Evolutionary conservation across 2,888 invertebrate species (phyloP), one percentile per base, ranked within the genome.

Genomic region (Metellina segmentata): DNA sequence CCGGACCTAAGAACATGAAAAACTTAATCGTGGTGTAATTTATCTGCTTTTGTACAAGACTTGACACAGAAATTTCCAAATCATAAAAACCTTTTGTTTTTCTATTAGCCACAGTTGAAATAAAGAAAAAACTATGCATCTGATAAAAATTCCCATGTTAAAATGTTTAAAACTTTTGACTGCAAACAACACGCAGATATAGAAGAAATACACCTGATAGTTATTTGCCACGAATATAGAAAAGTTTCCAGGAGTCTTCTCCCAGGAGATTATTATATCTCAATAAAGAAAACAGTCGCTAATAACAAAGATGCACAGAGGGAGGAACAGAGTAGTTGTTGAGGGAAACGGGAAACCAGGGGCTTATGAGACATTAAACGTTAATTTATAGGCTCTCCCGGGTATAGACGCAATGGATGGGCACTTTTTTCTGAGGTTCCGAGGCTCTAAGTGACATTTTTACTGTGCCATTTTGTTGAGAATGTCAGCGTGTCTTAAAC

Each of bases 361-460:
- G 88, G 20, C 88, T 88, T 88, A 61, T 81, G 53, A 74, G 88
- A 81, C 88, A 88, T 88, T 88, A 88, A 87, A 74, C 53, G 74
- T 79, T 88, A 88, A 88, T 88, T 88, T 88, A 88, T 88, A 53
- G 88, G 75, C 70, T 72, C 81, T 88, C 74, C 69, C 11, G 88
- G 81, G 81, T 71, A 53, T 79, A 74, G 8, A 20, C 16, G 61
- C 81, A 88, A 88, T 88, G 34, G 88, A 88, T 81, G 85, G 48
- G 53, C 77, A 0, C 52, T 52, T 49, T 61, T 48, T 74, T 70
- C 19, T 49, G 74, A 74, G 88, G 81, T 81, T 88, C 72, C 69
- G 74, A 49, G 61, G 48, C 34, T 69, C 70, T 51, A 79, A 87
- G 88, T 81, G 88, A 88, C 72, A 74, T 52, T 81, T 88, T 88